A percentile compares a stretch with the other conserved stretches of the same genome.
phyloP scores from a whole-genome alignment of 2,888 invertebrate genomes.

The Melinaea marsaeus region DNA sequence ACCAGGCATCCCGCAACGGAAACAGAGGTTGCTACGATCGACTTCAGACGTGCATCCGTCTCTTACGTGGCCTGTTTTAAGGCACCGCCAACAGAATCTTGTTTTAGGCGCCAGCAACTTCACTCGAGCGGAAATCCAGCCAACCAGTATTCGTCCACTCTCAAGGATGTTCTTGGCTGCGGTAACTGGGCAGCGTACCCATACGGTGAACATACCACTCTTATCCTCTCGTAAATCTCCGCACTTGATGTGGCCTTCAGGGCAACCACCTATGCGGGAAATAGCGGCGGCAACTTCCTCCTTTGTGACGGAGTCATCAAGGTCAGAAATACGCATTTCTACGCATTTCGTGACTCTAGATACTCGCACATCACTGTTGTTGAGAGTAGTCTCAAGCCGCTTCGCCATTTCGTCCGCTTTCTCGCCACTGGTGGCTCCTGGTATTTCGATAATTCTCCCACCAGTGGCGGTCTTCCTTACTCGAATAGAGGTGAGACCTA shows the following conservation, averaged over 20 bases:
- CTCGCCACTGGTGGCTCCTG: not conserved
- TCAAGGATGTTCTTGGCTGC: constrained; percentile 24
- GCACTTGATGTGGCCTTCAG: not conserved
- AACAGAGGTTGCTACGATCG: constrained; percentile 16
- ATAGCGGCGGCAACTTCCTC: constrained; percentile 21
- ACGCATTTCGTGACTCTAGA: not conserved
- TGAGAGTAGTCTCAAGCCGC: too few relatives aligned
- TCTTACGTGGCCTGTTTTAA: constrained; percentile 21
- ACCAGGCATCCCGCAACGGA: not conserved
- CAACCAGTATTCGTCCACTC: constrained; percentile 19
- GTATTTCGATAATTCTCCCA: not conserved
- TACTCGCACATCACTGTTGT: too few relatives aligned
- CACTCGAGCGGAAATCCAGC: constrained; percentile 26
- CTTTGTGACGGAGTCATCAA: constrained; percentile 27
- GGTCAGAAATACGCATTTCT: constrained; percentile 24
- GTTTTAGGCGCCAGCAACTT: constrained; percentile 14
- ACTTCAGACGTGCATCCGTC: constrained; percentile 15
- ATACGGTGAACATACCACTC: not conserved
- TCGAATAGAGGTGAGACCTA: not conserved
- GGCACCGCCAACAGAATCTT: not conserved
- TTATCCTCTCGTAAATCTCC: constrained; percentile 9
- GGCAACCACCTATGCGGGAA: constrained; percentile 14
- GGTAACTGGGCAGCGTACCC: constrained; percentile 22
- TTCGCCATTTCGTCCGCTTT: not conserved
- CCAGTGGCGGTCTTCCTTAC: not conserved